These are phyloP conservation scores for Picus viridis DNA, from an alignment of 2,797 vertebrate genomes.

Conservation along the genomic window DNA sequence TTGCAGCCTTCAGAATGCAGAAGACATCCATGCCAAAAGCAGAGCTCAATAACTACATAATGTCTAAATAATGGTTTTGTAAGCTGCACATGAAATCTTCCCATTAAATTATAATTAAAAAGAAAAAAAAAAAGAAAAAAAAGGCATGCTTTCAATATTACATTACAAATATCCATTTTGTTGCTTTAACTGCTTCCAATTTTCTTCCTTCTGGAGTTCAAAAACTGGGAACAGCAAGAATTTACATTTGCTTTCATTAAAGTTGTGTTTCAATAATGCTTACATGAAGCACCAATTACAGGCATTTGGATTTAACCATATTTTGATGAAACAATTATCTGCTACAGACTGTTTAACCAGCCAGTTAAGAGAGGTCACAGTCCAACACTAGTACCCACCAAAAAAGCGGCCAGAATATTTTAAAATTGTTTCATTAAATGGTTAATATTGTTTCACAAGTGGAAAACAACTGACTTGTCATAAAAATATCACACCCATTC, in stretches of 20 bases:
- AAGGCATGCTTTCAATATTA: constrained; percentile 21
- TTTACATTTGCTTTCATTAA: neutral
- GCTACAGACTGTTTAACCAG: neutral
- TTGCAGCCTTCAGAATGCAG: neutral
- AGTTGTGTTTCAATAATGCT: neutral
- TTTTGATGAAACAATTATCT: constrained; percentile 34
- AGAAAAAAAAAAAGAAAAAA: neutral
- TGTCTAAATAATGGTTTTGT: neutral
- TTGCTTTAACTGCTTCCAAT: constrained; percentile 35
- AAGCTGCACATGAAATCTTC: neutral
- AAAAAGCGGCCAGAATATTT: neutral
- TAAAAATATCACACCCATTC: neutral
- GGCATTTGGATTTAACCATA: constrained; percentile 35
- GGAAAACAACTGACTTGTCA: neutral
- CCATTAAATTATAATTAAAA: neutral
- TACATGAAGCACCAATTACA: constrained; percentile 39
- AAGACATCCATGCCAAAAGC: neutral
- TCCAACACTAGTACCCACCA: neutral
- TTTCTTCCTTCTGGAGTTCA: constrained; percentile 32
- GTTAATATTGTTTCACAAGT: neutral
- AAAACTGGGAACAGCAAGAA: neutral
- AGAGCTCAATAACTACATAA: neutral
- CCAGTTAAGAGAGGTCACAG: neutral
- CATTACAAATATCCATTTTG: constrained; percentile 2
- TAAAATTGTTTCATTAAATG: neutral